These are phyloP conservation scores for Harpagifer antarcticus DNA, from an alignment of 2,797 vertebrate species.

Conservation along the genomic window DNA sequence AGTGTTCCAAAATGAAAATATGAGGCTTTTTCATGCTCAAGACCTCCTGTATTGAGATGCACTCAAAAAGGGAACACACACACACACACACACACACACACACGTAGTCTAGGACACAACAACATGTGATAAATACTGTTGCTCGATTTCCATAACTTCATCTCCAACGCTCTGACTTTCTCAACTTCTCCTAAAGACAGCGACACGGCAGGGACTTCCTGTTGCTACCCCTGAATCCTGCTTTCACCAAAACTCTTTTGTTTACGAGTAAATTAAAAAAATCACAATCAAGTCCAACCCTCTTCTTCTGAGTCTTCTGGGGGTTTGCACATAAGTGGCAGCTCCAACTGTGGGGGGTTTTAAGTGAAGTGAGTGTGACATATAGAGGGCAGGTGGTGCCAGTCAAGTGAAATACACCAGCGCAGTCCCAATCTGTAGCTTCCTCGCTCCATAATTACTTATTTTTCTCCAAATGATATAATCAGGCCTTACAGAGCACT, in stretches of 20 bases:
- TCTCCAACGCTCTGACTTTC: slow-evolving; percentile 25
- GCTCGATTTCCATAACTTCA: slow-evolving; percentile 38
- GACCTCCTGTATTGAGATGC: slow-evolving; percentile 14
- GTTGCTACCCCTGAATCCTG: not conserved
- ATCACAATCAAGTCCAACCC: slow-evolving; percentile 41
- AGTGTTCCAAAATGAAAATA: not conserved
- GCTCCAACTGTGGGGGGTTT: slow-evolving; percentile 58
- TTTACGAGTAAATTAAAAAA: slow-evolving; percentile 43
- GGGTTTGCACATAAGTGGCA: slow-evolving; percentile 67
- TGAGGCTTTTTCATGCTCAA: slow-evolving; percentile 20
- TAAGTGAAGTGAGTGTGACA: slow-evolving; percentile 74
- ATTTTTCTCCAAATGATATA: slow-evolving; percentile 79
- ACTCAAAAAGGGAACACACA: not conserved
- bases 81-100: not conserved
- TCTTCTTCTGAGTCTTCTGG: slow-evolving; percentile 56
- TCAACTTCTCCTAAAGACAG: slow-evolving; percentile 44
- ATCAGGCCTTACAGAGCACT: slow-evolving; percentile 86
- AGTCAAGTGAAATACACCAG: slow-evolving; percentile 86
- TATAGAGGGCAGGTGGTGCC: slow-evolving; percentile 82
- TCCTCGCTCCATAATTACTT: slow-evolving; percentile 73
- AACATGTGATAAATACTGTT: slow-evolving; percentile 20
- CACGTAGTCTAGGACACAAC: not conserved
- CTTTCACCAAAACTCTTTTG: slow-evolving; percentile 28
- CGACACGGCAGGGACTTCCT: slow-evolving; percentile 14
- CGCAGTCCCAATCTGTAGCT: slow-evolving; percentile 84